These are phyloP conservation scores for Eulemur macaco DNA, from an alignment of 2,113 vertebrate genomes.

Conservation along the genomic window DNA sequence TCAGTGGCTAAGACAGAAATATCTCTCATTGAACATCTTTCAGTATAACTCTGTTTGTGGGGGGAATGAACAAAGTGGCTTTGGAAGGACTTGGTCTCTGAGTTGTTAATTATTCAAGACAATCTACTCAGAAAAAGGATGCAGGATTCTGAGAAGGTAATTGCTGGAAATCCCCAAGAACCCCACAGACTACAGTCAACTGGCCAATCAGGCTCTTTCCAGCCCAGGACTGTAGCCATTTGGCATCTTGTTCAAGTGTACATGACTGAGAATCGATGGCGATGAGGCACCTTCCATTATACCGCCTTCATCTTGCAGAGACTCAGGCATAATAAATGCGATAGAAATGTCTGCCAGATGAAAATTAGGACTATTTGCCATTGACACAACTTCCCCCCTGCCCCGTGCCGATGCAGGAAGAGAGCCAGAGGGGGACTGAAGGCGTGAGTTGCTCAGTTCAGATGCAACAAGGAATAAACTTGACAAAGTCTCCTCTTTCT, in stretches of 20 bases:
- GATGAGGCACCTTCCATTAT: conserved; percentile 67
- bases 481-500: background rate
- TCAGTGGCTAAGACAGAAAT: background rate
- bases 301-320: conserved; percentile 69
- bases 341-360: conserved; percentile 58
- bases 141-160: conserved; percentile 49
- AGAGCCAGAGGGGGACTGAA: background rate
- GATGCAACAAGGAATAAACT: background rate
- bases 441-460: background rate
- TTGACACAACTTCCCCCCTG: background rate
- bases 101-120: conserved; percentile 66
- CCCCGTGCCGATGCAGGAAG: background rate
- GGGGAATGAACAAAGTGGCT: background rate
- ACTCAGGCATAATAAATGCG: conserved; percentile 67
- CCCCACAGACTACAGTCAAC: background rate
- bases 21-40: background rate
- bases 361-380: conserved; percentile 64
- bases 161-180: conserved; percentile 58
- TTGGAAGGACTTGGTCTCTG: conserved; percentile 30
- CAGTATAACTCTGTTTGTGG: background rate
- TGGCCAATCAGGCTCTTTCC: conserved; percentile 8
- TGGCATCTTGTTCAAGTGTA: conserved; percentile 75
- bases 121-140: conserved; percentile 52
- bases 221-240: conserved; percentile 28
- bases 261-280: conserved; percentile 75